These are phyloP conservation scores for Monochamus alternatus DNA, from an alignment of 2,888 invertebrate species.

Conservation along the genomic window DNA sequence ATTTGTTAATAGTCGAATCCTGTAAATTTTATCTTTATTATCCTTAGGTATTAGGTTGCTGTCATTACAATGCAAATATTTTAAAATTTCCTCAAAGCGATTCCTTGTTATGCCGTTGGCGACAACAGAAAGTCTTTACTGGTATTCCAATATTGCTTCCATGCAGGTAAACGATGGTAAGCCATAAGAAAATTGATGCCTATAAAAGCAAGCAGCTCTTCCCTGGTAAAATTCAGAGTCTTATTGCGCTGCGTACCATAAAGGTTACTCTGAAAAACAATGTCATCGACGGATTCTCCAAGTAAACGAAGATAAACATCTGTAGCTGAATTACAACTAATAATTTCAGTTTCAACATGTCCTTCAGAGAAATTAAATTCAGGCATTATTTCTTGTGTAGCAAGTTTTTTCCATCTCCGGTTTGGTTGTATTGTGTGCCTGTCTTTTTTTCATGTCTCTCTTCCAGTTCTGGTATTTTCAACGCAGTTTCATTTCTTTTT, in stretches of 20 bases:
- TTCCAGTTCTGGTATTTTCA: neutral
- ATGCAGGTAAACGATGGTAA: slow-evolving; percentile 26
- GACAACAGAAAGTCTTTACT: slow-evolving; percentile 29
- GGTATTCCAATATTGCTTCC: slow-evolving; percentile 34
- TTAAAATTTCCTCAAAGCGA: slow-evolving; percentile 31
- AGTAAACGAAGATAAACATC: slow-evolving; percentile 31
- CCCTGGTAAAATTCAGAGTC: slow-evolving; percentile 30
- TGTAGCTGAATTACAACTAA: slow-evolving; percentile 25
- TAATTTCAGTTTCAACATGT: slow-evolving; percentile 27
- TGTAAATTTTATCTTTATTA: slow-evolving; percentile 35
- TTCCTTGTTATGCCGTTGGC: slow-evolving; percentile 22
- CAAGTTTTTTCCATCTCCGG: slow-evolving; percentile 13
- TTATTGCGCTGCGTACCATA: slow-evolving; percentile 36
- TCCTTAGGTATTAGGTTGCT: slow-evolving; percentile 27
- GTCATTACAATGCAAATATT: slow-evolving; percentile 31
- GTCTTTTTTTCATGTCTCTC: neutral
- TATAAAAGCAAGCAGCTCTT: slow-evolving; percentile 32
- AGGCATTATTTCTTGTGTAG: neutral
- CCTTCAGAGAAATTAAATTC: slow-evolving; percentile 19
- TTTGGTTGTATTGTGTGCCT: no score
- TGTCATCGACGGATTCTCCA: slow-evolving; percentile 29
- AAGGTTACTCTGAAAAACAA: slow-evolving; percentile 33
- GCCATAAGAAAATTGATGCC: slow-evolving; percentile 37
- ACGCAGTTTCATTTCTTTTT: neutral
- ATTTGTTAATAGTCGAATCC: slow-evolving; percentile 19